Evolutionary conservation across 2,888 invertebrate species (phyloP).

Genomic region (Andrena chrysosceles): DNA sequence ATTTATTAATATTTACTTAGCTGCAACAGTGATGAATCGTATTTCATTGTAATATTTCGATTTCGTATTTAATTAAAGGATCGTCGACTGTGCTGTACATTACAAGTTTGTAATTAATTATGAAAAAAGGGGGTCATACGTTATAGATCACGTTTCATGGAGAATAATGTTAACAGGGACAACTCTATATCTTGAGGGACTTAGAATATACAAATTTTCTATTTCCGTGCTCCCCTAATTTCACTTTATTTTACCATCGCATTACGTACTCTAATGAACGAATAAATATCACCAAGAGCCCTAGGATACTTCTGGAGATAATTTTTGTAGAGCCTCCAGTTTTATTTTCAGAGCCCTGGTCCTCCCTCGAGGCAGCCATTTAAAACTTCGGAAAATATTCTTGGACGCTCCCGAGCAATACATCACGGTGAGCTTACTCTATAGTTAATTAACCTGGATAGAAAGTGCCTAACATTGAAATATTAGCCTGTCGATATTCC

Average conservation of each 20-base stretch:
- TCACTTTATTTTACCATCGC: background rate
- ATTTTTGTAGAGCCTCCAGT: slow-evolving; percentile 25
- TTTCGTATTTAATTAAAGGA: background rate
- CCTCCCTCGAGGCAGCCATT: background rate
- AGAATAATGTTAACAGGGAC: background rate
- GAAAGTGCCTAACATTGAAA: slow-evolving; percentile 44
- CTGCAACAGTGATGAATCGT: background rate
- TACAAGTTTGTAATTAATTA: no score
- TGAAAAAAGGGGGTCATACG: background rate
- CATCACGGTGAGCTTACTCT: slow-evolving; percentile 7
- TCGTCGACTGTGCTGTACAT: no score
- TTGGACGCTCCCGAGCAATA: background rate
- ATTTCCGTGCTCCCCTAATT: no score
- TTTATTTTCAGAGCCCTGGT: slow-evolving; percentile 19
- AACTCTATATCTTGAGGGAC: background rate
- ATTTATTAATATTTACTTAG: background rate
- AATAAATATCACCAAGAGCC: slow-evolving; percentile 15
- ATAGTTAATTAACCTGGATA: slow-evolving; percentile 45
- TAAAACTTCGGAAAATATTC: slow-evolving; percentile 49
- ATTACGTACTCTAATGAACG: background rate
- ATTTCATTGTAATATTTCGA: background rate
- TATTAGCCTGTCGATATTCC: slow-evolving; percentile 14
- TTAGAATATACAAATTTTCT: background rate
- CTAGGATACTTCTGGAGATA: slow-evolving; percentile 8
- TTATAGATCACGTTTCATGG: background rate